These are phyloP conservation scores for Stegostoma tigrinum DNA, from an alignment of 2,113 vertebrate species.

Conservation along the genomic window DNA sequence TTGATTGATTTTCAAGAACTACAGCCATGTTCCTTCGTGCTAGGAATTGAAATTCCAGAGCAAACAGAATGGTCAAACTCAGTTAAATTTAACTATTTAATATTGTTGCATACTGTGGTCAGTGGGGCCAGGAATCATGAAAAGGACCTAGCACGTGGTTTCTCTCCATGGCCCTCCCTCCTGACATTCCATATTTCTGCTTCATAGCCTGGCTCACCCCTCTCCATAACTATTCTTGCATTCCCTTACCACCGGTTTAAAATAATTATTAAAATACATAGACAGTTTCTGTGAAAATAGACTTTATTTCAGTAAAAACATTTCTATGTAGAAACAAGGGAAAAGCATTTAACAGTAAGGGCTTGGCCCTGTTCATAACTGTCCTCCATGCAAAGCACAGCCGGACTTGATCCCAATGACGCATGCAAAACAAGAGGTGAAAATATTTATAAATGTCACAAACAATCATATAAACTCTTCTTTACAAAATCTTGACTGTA, in stretches of 20 bases:
- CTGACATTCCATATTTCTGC: not conserved
- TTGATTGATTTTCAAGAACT: not conserved
- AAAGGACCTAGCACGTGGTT: no score
- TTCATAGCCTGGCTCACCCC: not conserved
- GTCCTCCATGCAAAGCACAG: slow-evolving; percentile 5
- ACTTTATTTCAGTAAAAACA: slow-evolving; percentile 37
- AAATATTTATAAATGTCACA: slow-evolving; percentile 34
- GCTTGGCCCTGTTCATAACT: not conserved
- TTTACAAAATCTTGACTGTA: slow-evolving; percentile 31
- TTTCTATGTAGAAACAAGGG: slow-evolving; percentile 31
- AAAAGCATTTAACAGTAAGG: slow-evolving; percentile 6
- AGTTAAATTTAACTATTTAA: no score
- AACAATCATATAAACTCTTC: slow-evolving; percentile 25
- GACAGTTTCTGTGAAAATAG: slow-evolving; percentile 32
- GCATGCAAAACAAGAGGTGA: slow-evolving; percentile 26
- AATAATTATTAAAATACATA: not conserved
- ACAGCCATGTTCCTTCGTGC: not conserved
- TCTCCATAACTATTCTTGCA: no score
- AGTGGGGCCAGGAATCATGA: no score
- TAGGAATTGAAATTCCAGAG: not conserved
- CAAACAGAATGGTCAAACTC: no score
- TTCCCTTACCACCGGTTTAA: not conserved
- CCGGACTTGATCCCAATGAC: not conserved
- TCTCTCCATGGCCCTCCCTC: not conserved
- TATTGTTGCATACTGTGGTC: no score